A percentile compares a stretch with the other conserved stretches of the same genome.
Conservation (phyloP, 2,113 vertebrate species). For the Ceuthmochares aereus region DNA sequence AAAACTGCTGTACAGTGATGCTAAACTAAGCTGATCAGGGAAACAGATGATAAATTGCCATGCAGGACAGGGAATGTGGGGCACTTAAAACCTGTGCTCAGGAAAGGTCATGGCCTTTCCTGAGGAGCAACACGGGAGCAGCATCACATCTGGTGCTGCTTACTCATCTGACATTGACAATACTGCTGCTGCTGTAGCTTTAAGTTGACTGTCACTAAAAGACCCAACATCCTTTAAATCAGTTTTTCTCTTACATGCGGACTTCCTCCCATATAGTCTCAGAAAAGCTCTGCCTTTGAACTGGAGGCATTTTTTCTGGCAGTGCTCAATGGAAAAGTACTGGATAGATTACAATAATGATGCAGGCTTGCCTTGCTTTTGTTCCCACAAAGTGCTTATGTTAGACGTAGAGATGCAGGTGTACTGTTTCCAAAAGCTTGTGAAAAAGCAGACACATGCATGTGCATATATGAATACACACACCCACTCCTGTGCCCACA, state of each 20-base stretch:
- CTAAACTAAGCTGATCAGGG: not conserved
- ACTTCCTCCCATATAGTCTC: not conserved
- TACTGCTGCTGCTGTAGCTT: not conserved
- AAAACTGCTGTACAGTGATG: not conserved
- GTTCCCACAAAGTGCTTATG: not conserved
- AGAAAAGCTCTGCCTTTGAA: slow-evolving; percentile 1
- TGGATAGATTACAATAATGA: not conserved
- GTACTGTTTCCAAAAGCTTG: not conserved
- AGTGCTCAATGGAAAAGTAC: not conserved
- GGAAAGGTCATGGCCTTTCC: not conserved
- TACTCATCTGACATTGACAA: not conserved
- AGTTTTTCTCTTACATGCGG: slow-evolving; percentile 3
- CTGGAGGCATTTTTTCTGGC: not conserved
- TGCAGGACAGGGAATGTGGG: fast-evolving
- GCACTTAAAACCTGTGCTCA: not conserved
- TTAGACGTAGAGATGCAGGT: not conserved
- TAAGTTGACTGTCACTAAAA: not conserved
- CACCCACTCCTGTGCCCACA: fast-evolving
- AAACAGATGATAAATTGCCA: not conserved
- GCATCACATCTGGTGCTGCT: not conserved
- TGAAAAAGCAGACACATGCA: not conserved
- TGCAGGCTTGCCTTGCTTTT: not conserved
- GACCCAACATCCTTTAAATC: not conserved
- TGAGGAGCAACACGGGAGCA: not conserved
- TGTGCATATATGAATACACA: not conserved